Evolutionary conservation across 1,140 invertebrate species (phyloP).

Genomic region (Pogonomyrmex barbatus): DNA sequence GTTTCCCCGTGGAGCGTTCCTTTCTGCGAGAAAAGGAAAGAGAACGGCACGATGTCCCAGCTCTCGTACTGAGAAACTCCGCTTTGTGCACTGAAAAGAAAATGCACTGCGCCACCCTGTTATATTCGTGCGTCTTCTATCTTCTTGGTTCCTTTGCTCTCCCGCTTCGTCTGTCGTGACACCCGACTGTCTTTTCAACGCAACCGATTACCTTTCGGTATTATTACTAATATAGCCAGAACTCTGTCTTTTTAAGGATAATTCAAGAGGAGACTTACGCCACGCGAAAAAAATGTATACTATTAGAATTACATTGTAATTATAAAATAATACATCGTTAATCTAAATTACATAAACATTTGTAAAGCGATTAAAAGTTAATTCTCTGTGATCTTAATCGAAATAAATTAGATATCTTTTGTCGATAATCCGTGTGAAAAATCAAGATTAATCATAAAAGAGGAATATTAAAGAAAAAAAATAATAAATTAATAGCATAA

Average conservation of each 20-base stretch:
- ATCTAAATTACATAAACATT: not conserved
- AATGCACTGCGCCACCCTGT: constrained; percentile 67
- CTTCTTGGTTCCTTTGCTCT: constrained; percentile 31
- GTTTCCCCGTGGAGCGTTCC: constrained; percentile 55
- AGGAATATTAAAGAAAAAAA: not conserved
- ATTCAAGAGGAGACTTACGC: not conserved
- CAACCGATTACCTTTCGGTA: constrained; percentile 27
- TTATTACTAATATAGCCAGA: constrained; percentile 30
- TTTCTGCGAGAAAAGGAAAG: constrained; percentile 12
- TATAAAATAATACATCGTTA: not conserved
- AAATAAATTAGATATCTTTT: not conserved
- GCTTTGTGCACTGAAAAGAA: constrained; percentile 71
- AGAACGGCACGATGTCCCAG: constrained; percentile 26
- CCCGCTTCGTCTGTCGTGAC: constrained; percentile 44
- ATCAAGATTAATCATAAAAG: constrained; percentile 1
- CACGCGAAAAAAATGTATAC: not conserved
- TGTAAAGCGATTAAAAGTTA: not conserved
- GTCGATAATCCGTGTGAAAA: too few relatives aligned
- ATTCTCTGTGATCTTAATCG: not conserved
- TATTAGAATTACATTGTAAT: too few relatives aligned
- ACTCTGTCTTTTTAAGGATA: not conserved
- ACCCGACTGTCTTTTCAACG: constrained; percentile 7
- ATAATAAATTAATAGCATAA: not conserved
- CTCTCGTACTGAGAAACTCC: constrained; percentile 44
- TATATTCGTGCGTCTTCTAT: constrained; percentile 52